Conservation (phyloP, 1,140 invertebrate genomes). For the Aphelenchoides fujianensis region DNA sequence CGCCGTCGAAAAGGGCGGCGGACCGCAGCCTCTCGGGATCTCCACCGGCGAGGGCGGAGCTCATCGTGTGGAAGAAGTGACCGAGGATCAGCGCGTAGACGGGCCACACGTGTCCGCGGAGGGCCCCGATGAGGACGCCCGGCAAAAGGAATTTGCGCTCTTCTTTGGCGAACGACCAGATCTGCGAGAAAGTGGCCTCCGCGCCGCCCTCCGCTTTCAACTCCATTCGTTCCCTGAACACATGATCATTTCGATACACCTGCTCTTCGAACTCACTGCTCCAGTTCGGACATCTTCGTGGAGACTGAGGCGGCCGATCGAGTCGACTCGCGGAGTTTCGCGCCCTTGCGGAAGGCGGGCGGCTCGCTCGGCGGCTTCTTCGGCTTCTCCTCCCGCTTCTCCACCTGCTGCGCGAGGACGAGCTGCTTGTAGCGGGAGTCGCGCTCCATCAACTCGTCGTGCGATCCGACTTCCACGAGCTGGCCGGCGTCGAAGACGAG, state of each 20-base stretch:
- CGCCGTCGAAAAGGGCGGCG: constrained; percentile 24
- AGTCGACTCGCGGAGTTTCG: background rate
- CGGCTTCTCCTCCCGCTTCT: constrained; percentile 1
- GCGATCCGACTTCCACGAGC: constrained; percentile 60
- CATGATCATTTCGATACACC: too few relatives aligned
- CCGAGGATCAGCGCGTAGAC: constrained; percentile 58
- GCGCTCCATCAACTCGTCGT: constrained; percentile 34
- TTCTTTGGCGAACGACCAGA: constrained; percentile 41
- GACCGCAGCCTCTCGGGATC: background rate
- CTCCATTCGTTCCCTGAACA: background rate
- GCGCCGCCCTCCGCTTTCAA: constrained; percentile 3
- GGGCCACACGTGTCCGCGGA: constrained; percentile 53
- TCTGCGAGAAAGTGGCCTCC: constrained; percentile 42
- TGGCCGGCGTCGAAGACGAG: constrained; percentile 64
- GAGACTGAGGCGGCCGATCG: background rate
- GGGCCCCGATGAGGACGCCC: constrained; percentile 37
- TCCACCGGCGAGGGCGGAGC: constrained; percentile 19
- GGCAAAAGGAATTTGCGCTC: constrained; percentile 36
- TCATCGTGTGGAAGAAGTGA: constrained; percentile 46
- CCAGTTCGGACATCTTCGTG: constrained; percentile 3
- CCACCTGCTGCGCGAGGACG: constrained; percentile 37
- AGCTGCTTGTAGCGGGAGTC: constrained; percentile 35
- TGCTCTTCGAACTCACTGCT: too few relatives aligned
- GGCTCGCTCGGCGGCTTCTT: background rate
- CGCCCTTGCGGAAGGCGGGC: background rate